Evolutionary conservation across 2,797 vertebrate genomes (phyloP).

Genomic region (Sphaeramia orbicularis): DNA sequence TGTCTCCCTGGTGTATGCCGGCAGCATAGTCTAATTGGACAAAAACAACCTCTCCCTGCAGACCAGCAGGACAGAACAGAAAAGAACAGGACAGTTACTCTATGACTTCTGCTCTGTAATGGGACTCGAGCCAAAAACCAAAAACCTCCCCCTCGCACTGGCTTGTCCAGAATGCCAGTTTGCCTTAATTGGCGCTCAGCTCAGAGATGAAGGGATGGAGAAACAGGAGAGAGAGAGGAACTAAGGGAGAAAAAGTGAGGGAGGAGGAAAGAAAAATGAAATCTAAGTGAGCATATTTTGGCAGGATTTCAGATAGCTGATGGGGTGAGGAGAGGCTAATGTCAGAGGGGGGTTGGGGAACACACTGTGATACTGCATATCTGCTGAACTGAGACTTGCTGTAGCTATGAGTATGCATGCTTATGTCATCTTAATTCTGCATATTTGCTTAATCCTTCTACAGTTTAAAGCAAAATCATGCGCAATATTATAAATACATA

Average conservation of each 20-base stretch:
- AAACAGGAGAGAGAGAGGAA: slow-evolving; percentile 42
- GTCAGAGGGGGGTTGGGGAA: slow-evolving; percentile 61
- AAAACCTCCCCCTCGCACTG: slow-evolving; percentile 36
- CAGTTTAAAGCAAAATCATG: neutral
- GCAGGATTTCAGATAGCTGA: slow-evolving; percentile 74
- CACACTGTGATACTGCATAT: slow-evolving; percentile 44
- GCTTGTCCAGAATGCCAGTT: slow-evolving; percentile 68
- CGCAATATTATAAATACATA: neutral
- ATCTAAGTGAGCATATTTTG: slow-evolving; percentile 72
- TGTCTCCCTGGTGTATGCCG: slow-evolving; percentile 9
- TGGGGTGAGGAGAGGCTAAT: slow-evolving; percentile 67
- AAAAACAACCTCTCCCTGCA: slow-evolving; percentile 58
- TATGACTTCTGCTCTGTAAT: slow-evolving; percentile 47
- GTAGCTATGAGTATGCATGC: slow-evolving; percentile 21
- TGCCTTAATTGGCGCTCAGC: slow-evolving; percentile 79
- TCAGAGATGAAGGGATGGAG: slow-evolving; percentile 46
- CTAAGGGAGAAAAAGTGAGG: slow-evolving; percentile 42
- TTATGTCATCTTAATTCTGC: slow-evolving; percentile 18
- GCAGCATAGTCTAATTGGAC: slow-evolving; percentile 44
- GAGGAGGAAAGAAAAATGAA: slow-evolving; percentile 54
- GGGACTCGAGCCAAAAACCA: slow-evolving; percentile 60
- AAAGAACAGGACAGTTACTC: slow-evolving; percentile 38
- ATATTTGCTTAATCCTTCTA: neutral
- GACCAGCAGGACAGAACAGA: slow-evolving; percentile 23
- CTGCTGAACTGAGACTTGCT: slow-evolving; percentile 42